phyloP scores from a whole-genome alignment of 2,113 vertebrate genomes.

The Mastomys natalensis region DNA sequence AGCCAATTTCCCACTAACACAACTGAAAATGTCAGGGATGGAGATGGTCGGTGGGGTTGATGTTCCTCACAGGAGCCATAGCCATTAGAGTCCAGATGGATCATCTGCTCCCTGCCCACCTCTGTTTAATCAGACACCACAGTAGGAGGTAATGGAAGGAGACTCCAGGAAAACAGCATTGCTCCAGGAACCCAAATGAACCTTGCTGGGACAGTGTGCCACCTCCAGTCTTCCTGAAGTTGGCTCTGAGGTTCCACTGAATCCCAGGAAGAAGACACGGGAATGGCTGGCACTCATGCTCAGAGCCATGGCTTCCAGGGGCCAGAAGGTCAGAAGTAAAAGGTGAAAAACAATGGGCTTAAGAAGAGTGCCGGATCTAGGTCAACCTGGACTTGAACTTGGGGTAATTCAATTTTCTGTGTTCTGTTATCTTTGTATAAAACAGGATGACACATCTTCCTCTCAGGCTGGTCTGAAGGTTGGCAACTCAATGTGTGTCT shows the following conservation, averaged over 20 bases:
- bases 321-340: constrained; percentile 70
- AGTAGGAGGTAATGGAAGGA: background rate
- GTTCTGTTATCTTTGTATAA: background rate
- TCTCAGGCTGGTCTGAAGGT: background rate
- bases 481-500: too few species aligned
- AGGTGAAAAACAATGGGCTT: background rate
- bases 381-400: constrained; percentile 2
- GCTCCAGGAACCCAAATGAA: background rate
- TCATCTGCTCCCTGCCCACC: background rate
- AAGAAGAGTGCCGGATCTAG: constrained; percentile 51
- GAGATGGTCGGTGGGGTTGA: background rate
- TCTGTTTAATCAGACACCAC: constrained; percentile 24
- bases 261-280: background rate
- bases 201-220: background rate
- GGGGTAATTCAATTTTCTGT: background rate
- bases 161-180: background rate
- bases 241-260: background rate
- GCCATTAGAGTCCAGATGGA: background rate
- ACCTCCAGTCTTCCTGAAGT: background rate
- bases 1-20: background rate
- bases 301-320: background rate
- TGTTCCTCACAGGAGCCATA: background rate
- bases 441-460: background rate
- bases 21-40: background rate
- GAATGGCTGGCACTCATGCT: background rate